Base-by-base conservation (phyloP, 2,797 vertebrate species). In the Triplophysa yarkandensis region DNA sequence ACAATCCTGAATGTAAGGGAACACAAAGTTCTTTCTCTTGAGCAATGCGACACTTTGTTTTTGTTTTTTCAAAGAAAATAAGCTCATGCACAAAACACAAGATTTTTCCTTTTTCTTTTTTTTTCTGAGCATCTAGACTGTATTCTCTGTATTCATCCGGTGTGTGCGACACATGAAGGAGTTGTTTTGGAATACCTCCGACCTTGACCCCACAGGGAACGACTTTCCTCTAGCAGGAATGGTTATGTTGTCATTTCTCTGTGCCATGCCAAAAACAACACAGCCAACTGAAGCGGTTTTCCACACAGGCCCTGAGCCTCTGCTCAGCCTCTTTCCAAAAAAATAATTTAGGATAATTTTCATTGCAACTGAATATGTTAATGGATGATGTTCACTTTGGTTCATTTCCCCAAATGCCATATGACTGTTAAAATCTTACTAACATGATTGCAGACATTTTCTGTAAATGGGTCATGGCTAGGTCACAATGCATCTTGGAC, bases 391-490 rank as follows among this genome's bases (percentile, higher is more conserved):
- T 74, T 74, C 44, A 54, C 77, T 71, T 48, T 68, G 55, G 55
- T 70, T 27, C 17, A 30, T 77, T 71, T 77, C 77, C 54, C 70
- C 23, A 25, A 13, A 39, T 78, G 57, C 77, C 72, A 77, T 62
- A 44, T 71, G 73, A 69, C 73, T 62, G 39, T 77, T 80, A 28
- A 46, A 63, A 68, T 76, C 74, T 75, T 61, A 27, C 8, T 61
- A n/a, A n/a, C 28, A n/a, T 58, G 63, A 30, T 68, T 77, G 46
- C 43, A 71, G 32, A 79, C 90, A 87, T 86, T 90, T 93, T 91
- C 91, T 90, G 85, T 88, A 92, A 91, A 92, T 87, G 92, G 91
- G 87, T 82, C 6, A 21, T 68, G 87, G 91, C 91, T 91, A 93
- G 83, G 68, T 87, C 86, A 85, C 70, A 85, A 87, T 77, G 90